These are phyloP conservation scores for Cephalotes varians DNA, from an alignment of 2,888 invertebrate species.

Conservation along the genomic window DNA sequence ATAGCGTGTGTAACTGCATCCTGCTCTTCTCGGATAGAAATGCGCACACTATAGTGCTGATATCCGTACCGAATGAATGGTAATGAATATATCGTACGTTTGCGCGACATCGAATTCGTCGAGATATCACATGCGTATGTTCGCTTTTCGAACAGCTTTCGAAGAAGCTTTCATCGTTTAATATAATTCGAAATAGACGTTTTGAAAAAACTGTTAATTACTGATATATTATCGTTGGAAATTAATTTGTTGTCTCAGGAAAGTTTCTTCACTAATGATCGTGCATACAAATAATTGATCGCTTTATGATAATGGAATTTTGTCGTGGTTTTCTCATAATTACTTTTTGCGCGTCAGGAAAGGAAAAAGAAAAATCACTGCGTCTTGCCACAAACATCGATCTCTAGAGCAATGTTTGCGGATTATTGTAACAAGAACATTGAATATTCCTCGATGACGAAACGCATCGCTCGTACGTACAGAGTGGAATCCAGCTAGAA, in stretches of 20 bases:
- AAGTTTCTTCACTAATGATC: not conserved
- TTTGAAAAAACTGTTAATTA: not conserved
- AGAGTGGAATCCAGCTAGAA: conserved; percentile 72
- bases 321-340: not conserved
- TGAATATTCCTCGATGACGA: conserved; percentile 15
- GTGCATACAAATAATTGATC: not conserved
- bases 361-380: not conserved
- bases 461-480: conserved; percentile 70
- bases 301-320: not conserved
- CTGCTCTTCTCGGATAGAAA: conserved; percentile 18
- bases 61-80: conserved; percentile 45
- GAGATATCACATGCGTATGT: conserved; percentile 47
- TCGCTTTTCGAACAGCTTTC: not conserved
- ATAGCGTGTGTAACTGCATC: conserved; percentile 49
- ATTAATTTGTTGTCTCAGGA: not conserved
- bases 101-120: conserved; percentile 50
- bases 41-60: conserved; percentile 5
- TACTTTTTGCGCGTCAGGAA: not conserved
- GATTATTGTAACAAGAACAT: not conserved
- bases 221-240: not conserved
- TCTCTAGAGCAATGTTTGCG: conserved; percentile 7
- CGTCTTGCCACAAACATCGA: not conserved
- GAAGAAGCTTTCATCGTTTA: not conserved
- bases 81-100: conserved; percentile 55
- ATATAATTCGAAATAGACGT: too few relatives aligned